Evolutionary conservation across 2,113 vertebrate genomes (phyloP).

Genomic region (Cyprinodon tularosa): DNA sequence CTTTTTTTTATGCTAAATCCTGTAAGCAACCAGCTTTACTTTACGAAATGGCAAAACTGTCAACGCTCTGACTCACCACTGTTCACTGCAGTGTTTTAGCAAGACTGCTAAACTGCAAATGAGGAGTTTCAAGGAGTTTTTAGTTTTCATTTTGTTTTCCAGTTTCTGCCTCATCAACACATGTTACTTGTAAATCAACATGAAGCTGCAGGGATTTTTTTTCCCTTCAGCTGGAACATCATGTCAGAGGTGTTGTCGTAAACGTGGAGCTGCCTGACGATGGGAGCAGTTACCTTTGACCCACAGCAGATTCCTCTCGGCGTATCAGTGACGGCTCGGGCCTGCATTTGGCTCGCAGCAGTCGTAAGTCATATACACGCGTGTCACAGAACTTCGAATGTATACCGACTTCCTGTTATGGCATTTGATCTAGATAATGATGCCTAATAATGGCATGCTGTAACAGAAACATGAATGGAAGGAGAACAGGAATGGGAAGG

Average conservation of each 20-base stretch:
- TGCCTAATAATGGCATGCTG: conserved; percentile 45
- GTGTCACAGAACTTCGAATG: conserved; percentile 45
- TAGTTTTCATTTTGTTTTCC: conserved; percentile 3
- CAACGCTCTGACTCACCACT: conserved; percentile 17
- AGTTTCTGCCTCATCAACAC: conserved; percentile 8
- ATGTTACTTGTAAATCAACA: conserved; percentile 25
- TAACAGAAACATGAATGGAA: conserved; percentile 38
- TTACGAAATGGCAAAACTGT: conserved; percentile 38
- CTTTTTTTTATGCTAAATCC: conserved; percentile 14
- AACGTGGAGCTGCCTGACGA: conserved; percentile 49
- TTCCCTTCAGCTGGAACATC: conserved; percentile 11
- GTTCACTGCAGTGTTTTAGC: conserved; percentile 4
- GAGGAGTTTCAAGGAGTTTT: conserved; percentile 13
- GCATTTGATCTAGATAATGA: conserved; percentile 69
- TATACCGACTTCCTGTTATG: conserved; percentile 65
- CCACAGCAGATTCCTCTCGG: conserved; percentile 62
- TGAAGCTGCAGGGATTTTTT: conserved; percentile 1
- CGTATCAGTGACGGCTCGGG: conserved; percentile 58
- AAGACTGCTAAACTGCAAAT: conserved; percentile 15
- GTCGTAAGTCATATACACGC: conserved; percentile 55
- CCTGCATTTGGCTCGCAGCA: conserved; percentile 60
- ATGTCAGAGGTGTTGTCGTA: conserved; percentile 31
- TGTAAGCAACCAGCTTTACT: conserved; percentile 23
- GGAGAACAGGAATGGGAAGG: conserved; percentile 14
- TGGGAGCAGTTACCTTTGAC: conserved; percentile 62